Evolutionary conservation across 2,888 invertebrate species (phyloP).

Genomic region (Cryptus viduatorius): DNA sequence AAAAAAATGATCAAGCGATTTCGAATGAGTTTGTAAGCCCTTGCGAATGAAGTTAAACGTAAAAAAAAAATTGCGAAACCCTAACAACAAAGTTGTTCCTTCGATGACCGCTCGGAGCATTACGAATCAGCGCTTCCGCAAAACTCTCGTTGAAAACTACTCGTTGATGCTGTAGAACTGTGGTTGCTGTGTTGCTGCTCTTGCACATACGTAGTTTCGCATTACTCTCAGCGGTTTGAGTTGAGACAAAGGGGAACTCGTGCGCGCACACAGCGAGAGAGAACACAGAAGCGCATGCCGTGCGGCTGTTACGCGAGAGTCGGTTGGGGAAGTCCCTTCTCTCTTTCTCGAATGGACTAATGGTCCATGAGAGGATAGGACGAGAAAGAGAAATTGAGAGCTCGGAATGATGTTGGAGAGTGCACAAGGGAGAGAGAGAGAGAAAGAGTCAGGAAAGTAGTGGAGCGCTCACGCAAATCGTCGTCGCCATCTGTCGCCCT

Average conservation of each 20-base stretch:
- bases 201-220: slow-evolving; percentile 36
- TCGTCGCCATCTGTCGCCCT: slow-evolving; percentile 68
- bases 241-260: slow-evolving; percentile 60
- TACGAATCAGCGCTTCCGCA: neutral
- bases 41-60: neutral
- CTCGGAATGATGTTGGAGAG: slow-evolving; percentile 40
- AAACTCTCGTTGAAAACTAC: slow-evolving; percentile 16
- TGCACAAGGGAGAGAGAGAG: slow-evolving; percentile 44
- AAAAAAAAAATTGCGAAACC: neutral
- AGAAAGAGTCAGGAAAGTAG: slow-evolving; percentile 38
- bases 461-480: slow-evolving; percentile 65
- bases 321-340: slow-evolving; percentile 37
- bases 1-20: neutral
- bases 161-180: neutral
- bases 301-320: slow-evolving; percentile 24
- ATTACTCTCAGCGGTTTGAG: slow-evolving; percentile 66
- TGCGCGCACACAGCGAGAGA: neutral
- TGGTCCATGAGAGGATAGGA: slow-evolving; percentile 63
- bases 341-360: slow-evolving; percentile 65
- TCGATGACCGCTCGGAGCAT: neutral
- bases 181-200: slow-evolving; percentile 8
- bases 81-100: neutral
- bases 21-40: neutral
- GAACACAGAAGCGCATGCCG: neutral
- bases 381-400: slow-evolving; percentile 65